Conservation (phyloP, 2,797 vertebrate species). For the Lepus oiostolus region DNA sequence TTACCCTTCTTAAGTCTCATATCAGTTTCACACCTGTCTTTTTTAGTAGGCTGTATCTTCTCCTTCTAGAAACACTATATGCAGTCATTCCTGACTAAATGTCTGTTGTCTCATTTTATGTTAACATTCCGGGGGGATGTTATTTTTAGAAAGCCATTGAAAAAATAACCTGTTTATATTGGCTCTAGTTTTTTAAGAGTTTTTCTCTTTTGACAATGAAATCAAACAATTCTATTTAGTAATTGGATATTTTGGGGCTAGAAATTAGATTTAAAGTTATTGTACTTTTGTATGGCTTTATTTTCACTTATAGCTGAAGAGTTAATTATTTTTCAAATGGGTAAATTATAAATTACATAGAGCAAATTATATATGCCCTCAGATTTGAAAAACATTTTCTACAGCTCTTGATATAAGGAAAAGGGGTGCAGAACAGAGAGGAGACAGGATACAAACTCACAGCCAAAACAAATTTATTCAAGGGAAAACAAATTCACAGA, state of each 20-base stretch:
- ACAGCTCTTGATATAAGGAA: background rate
- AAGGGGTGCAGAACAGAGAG: too few relatives aligned
- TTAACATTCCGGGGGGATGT: background rate
- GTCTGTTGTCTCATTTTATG: background rate
- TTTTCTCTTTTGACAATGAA: background rate
- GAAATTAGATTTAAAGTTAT: background rate
- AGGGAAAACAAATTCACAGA: too few relatives aligned
- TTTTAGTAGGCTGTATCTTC: background rate
- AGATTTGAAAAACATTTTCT: background rate
- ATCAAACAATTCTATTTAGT: background rate
- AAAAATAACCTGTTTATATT: background rate
- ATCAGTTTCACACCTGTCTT: constrained; percentile 22
- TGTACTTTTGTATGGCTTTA: background rate
- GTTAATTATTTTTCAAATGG: constrained; percentile 3
- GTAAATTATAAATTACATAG: background rate
- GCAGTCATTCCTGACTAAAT: background rate
- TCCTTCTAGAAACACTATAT: background rate
- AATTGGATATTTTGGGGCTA: background rate
- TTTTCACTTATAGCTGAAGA: background rate
- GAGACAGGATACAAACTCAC: too few relatives aligned
- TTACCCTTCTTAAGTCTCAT: constrained; percentile 59
- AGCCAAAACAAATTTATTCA: too few relatives aligned
- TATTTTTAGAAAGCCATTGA: background rate
- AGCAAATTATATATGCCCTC: background rate
- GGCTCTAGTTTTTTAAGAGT: background rate